These are phyloP conservation scores for Zaprionus tsacasi DNA, from an alignment of 1,140 invertebrate genomes.

Conservation along the genomic window DNA sequence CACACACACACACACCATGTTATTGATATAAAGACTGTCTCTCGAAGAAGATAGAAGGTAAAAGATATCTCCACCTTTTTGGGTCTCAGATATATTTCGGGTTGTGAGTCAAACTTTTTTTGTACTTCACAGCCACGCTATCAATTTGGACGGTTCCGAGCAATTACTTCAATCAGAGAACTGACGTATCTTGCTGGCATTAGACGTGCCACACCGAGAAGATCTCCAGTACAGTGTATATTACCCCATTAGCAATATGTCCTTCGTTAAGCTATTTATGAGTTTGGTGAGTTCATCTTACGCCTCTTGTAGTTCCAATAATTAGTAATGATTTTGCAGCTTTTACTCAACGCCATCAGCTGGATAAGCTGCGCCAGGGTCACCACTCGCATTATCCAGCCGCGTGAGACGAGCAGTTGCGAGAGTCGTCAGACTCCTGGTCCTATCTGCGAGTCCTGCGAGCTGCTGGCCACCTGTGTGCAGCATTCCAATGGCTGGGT, in stretches of 20 bases:
- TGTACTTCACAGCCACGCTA: conserved; percentile 41
- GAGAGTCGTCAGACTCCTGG: conserved; percentile 68
- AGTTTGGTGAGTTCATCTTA: conserved; percentile 44
- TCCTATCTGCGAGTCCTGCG: conserved; percentile 80
- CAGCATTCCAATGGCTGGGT: conserved; percentile 78
- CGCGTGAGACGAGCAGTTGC: conserved; percentile 73
- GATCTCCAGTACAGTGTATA: background rate
- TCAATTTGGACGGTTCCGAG: conserved; percentile 38
- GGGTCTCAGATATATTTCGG: conserved; percentile 46
- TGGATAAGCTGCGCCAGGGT: conserved; percentile 38
- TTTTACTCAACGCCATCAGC: conserved; percentile 46
- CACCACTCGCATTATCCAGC: conserved; percentile 56
- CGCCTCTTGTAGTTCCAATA: no score
- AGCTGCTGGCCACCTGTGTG: conserved; percentile 77
- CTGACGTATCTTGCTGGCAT: conserved; percentile 41
- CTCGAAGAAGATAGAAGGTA: conserved; percentile 14
- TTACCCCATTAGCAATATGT: conserved; percentile 41
- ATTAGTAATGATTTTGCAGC: conserved; percentile 15
- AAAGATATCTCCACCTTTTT: conserved; percentile 56
- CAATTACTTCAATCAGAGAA: conserved; percentile 31
- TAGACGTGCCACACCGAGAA: conserved; percentile 36
- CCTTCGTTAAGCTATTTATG: conserved; percentile 38
- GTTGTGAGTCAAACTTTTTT: conserved; percentile 47
- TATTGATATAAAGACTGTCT: conserved; percentile 48
- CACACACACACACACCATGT: background rate